Percentiles rank a stretch among this genome's conserved stretches.
Conservation (phyloP, 2,113 vertebrate genomes). For the Tenebrosternarchus preto region DNA sequence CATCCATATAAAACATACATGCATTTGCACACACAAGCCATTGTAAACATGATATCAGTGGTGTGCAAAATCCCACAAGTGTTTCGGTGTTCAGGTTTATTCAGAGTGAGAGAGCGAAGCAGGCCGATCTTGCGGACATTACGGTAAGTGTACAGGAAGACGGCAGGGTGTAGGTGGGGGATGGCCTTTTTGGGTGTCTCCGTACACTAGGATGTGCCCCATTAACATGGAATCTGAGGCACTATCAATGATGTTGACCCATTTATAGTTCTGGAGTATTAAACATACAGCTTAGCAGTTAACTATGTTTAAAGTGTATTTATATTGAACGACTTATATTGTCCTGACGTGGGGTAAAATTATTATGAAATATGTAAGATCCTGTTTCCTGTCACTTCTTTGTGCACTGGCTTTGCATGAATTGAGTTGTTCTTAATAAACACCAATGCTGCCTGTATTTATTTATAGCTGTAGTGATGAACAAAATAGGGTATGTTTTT, state of each 20-base stretch:
- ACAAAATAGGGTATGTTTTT: too few species aligned
- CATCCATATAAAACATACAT: not conserved
- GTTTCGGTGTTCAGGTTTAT: conserved; percentile 74
- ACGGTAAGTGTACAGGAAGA: conserved; percentile 82
- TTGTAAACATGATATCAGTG: conserved; percentile 41
- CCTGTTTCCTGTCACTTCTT: too few species aligned
- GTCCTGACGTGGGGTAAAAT: not conserved
- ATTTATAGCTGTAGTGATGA: too few species aligned
- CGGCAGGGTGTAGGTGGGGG: conserved; percentile 77
- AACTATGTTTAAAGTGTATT: conserved; percentile 1
- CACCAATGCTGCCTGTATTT: too few species aligned
- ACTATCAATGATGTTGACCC: conserved; percentile 35
- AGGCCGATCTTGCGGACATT: conserved; percentile 69
- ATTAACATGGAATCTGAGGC: conserved; percentile 29
- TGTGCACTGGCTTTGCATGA: too few species aligned
- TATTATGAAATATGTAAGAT: not conserved
- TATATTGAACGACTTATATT: too few species aligned
- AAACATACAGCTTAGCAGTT: not conserved
- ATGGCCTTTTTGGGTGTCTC: conserved; percentile 69
- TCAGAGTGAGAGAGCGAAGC: conserved; percentile 70
- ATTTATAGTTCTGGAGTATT: conserved; percentile 43
- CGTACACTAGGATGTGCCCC: conserved; percentile 48
- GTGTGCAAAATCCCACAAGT: conserved; percentile 57
- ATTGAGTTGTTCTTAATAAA: too few species aligned
- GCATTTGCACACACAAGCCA: not conserved